Conservation (phyloP, 2,113 vertebrate species). For the Gallinago media region DNA sequence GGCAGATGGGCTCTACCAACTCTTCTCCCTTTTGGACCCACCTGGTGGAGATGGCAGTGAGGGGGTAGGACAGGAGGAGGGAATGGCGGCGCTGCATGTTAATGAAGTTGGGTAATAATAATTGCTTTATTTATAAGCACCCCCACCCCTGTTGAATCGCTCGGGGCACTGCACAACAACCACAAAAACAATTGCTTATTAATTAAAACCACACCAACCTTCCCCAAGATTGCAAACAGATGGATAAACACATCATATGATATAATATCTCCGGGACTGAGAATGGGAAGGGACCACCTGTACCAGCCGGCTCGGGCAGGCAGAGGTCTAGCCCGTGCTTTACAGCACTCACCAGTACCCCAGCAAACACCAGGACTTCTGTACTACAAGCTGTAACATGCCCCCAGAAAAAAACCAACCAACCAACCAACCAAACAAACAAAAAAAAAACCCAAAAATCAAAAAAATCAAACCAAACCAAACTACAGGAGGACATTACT, state of each 20-base stretch:
- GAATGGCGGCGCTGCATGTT: background rate
- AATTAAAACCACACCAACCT: constrained; percentile 68
- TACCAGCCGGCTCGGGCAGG: background rate
- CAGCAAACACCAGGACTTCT: background rate
- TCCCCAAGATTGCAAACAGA: constrained; percentile 57
- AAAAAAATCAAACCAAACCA: background rate
- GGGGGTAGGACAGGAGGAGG: background rate
- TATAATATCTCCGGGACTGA: constrained; percentile 36
- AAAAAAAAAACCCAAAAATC: background rate
- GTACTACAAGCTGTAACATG: accelerated
- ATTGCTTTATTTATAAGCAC: constrained; percentile 64
- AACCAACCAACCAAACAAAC: background rate
- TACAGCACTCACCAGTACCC: background rate
- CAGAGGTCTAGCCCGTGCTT: background rate
- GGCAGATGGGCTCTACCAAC: background rate
- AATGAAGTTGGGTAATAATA: constrained; percentile 61
- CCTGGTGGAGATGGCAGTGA: background rate
- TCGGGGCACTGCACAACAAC: constrained; percentile 40
- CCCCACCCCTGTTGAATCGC: constrained; percentile 59
- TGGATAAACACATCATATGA: constrained; percentile 55
- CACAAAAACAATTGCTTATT: constrained; percentile 71
- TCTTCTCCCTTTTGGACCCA: background rate
- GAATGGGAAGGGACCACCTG: constrained; percentile 54
- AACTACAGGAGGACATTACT: background rate
- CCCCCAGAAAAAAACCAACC: background rate